A percentile compares a stretch with the other conserved stretches of the same genome.
phyloP scores from a whole-genome alignment of 2,113 vertebrate genomes.

The Trogon surrucura region DNA sequence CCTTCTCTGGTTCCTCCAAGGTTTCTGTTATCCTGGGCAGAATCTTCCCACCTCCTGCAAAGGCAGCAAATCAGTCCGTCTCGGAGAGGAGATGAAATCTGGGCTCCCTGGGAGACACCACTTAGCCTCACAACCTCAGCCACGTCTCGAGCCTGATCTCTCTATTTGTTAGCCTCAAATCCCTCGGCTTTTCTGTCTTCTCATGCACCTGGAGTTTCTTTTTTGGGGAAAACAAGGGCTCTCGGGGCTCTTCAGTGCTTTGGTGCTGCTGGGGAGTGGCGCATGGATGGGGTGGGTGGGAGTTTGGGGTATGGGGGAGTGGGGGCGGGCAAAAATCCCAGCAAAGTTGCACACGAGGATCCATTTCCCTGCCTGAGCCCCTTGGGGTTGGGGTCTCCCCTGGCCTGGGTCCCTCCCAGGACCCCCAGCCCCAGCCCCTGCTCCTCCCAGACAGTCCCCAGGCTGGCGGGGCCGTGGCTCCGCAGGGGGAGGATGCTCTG shows the following conservation, averaged over 20 bases:
- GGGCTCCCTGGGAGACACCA: background rate
- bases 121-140: background rate
- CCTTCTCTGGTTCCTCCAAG: background rate
- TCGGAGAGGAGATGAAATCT: background rate
- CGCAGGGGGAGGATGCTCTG: background rate
- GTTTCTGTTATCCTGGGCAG: background rate
- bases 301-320: rapidly evolving
- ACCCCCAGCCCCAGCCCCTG: background rate
- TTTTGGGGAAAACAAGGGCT: background rate
- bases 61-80: background rate
- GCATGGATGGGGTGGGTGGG: background rate
- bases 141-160: background rate
- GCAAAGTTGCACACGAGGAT: rapidly evolving
- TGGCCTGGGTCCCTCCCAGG: background rate
- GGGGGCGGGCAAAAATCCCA: background rate
- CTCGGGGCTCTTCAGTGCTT: background rate
- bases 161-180: background rate
- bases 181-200: background rate
- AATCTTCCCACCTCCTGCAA: background rate
- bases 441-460: background rate
- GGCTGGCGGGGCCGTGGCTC: background rate
- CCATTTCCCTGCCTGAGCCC: background rate
- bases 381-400: no score
- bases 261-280: background rate
- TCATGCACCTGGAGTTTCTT: background rate